A percentile compares a stretch with the other conserved stretches of the same genome.
Conservation (phyloP, 1,140 invertebrate genomes). For the Polypedilum pembai region DNA sequence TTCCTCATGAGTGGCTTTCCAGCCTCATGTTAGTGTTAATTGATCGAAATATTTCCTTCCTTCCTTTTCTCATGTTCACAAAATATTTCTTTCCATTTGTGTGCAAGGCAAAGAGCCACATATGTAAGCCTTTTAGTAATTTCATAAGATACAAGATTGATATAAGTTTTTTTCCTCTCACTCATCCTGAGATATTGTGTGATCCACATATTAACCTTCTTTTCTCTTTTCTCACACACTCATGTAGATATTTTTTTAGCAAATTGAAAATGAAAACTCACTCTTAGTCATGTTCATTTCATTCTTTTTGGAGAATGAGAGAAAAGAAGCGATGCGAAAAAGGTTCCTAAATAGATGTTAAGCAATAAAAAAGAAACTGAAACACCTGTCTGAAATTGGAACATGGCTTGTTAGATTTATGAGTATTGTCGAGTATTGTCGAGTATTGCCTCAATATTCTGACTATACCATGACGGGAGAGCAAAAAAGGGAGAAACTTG, state of each 20-base stretch:
- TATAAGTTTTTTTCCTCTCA: no score
- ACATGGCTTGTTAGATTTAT: conserved; percentile 21
- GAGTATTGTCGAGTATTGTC: conserved; percentile 22
- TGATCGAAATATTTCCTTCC: background rate
- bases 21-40: background rate
- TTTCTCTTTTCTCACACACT: no score
- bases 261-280: conserved; percentile 18
- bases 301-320: no score
- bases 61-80: no score
- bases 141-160: no score
- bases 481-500: background rate
- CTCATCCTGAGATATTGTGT: no score
- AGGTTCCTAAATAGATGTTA: conserved; percentile 5
- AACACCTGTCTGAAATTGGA: conserved; percentile 27
- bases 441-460: background rate
- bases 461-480: no score
- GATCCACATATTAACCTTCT: no score
- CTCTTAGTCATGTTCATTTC: conserved; percentile 9
- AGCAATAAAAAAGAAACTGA: conserved; percentile 23
- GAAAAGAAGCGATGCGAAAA: background rate
- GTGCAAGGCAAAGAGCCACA: no score
- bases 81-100: no score
- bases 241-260: background rate
- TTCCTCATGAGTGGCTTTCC: background rate
- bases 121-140: no score